These are phyloP conservation scores for Mormyrus hasselquistii DNA, from an alignment of 2,797 vertebrate genomes.

Conservation along the genomic window DNA sequence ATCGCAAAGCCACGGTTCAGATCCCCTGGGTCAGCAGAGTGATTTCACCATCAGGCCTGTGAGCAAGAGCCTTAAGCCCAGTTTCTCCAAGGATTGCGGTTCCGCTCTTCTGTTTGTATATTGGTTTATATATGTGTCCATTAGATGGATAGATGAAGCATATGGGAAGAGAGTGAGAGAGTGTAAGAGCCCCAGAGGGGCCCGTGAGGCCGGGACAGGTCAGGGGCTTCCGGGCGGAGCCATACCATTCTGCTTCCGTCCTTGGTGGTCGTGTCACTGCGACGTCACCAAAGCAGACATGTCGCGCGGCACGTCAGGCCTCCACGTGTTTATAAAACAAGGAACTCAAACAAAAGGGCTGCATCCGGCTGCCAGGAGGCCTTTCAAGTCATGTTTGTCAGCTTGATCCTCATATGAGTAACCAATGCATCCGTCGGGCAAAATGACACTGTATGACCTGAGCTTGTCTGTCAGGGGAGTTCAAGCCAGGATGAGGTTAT, in stretches of 20 bases:
- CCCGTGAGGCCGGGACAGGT: too few relatives aligned
- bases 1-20: neutral
- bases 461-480: neutral
- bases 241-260: neutral
- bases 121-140: neutral
- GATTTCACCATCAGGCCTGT: neutral
- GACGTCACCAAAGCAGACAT: conserved; percentile 48
- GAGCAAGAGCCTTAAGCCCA: neutral
- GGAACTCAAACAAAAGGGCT: conserved; percentile 54
- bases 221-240: neutral
- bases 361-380: conserved; percentile 57
- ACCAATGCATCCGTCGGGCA: conserved; percentile 52
- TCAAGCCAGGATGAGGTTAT: neutral
- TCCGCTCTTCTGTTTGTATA: neutral
- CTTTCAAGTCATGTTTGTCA: conserved; percentile 59
- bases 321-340: conserved; percentile 60
- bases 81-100: neutral
- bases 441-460: conserved; percentile 31
- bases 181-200: neutral
- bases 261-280: conserved; percentile 13
- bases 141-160: neutral
- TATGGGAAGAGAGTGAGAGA: neutral
- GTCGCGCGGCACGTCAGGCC: conserved; percentile 51
- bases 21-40: neutral
- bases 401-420: conserved; percentile 65